Conservation (phyloP, 2,888 invertebrate genomes). For the Drosophila infuscata region DNA sequence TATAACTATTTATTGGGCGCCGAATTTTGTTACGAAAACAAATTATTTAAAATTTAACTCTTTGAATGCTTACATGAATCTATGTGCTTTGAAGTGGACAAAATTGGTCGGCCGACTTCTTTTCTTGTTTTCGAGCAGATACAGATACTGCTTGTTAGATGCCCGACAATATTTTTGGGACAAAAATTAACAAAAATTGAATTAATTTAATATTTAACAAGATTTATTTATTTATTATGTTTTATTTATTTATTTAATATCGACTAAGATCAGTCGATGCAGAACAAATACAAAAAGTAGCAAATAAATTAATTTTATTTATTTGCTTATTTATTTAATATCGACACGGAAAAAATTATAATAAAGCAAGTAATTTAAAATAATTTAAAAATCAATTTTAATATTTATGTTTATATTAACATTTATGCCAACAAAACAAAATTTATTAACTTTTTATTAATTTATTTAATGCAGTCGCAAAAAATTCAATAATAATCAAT, state of each 20-base stretch:
- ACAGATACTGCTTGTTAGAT: neutral
- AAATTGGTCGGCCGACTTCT: neutral
- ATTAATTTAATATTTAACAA: neutral
- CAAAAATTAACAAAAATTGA: neutral
- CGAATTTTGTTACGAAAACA: constrained; percentile 8
- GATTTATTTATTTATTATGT: neutral
- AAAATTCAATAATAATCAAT: neutral
- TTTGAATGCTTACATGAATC: neutral
- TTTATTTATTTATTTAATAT: neutral
- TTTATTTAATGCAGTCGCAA: neutral
- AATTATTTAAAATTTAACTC: neutral
- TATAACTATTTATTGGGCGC: neutral
- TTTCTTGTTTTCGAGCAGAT: neutral
- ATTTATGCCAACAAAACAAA: neutral
- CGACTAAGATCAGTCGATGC: neutral
- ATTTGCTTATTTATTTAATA: neutral
- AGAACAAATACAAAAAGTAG: neutral
- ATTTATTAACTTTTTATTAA: neutral
- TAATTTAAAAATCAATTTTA: no score
- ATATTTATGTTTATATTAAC: no score
- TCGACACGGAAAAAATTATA: neutral
- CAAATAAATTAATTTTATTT: neutral
- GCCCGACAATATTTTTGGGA: neutral
- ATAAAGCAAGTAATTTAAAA: neutral
- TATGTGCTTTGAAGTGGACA: neutral